Conservation (phyloP, 1,140 invertebrate species). For the Drosophila pandora region DNA sequence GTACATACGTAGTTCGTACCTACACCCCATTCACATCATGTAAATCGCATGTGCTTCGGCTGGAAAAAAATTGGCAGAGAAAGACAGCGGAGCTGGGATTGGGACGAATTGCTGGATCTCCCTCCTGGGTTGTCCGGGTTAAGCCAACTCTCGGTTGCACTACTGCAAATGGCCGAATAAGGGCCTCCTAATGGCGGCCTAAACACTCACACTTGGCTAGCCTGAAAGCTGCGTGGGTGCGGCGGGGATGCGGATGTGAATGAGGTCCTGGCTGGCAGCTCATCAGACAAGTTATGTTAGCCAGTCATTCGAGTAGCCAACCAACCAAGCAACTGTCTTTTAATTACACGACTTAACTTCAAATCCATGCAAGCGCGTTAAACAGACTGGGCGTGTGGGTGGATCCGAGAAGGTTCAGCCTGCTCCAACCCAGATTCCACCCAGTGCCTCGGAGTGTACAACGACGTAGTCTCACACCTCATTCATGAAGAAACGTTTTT, state of each 20-base stretch:
- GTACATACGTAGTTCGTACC: neutral
- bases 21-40: neutral
- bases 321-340: slow-evolving; percentile 63
- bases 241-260: neutral
- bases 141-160: slow-evolving; percentile 30
- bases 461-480: neutral
- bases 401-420: no score
- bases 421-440: neutral
- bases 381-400: slow-evolving; percentile 32
- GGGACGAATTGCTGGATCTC: neutral
- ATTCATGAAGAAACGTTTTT: neutral
- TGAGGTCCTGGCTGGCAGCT: neutral
- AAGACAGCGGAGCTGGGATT: neutral
- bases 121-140: neutral
- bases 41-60: neutral
- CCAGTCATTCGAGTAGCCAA: slow-evolving; percentile 32
- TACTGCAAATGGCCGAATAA: slow-evolving; percentile 7
- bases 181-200: slow-evolving; percentile 10
- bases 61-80: slow-evolving; percentile 12
- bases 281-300: slow-evolving; percentile 12
- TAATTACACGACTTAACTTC: slow-evolving; percentile 67
- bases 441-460: no score
- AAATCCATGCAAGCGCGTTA: slow-evolving; percentile 50
- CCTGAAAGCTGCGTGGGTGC: neutral
- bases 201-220: slow-evolving; percentile 10